Conservation (phyloP, 1,140 invertebrate genomes). For the Ceratosolen fusciceps region DNA sequence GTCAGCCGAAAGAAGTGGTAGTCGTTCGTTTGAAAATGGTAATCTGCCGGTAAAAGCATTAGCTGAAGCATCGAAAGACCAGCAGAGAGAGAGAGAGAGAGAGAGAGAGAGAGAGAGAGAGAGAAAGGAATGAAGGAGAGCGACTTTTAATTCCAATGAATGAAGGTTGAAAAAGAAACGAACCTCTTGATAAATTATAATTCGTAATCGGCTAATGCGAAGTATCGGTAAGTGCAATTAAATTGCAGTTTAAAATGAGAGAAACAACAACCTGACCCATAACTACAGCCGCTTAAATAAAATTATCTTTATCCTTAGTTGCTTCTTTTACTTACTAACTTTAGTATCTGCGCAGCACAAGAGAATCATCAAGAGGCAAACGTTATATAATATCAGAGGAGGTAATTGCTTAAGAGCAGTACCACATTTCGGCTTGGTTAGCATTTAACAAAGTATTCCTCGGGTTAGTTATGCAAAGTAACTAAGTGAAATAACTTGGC, state of each 20-base stretch:
- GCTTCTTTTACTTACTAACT: background rate
- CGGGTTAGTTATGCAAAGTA: background rate
- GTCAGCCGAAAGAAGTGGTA: too few species aligned
- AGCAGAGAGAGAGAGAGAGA: too few species aligned
- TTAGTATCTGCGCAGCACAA: background rate
- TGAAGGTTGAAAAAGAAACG: too few species aligned
- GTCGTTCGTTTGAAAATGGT: too few species aligned
- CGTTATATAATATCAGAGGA: background rate
- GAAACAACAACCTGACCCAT: background rate
- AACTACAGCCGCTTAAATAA: background rate
- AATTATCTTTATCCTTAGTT: background rate
- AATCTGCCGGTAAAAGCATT: too few species aligned
- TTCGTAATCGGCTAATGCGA: too few species aligned
- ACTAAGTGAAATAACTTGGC: background rate
- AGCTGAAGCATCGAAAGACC: too few species aligned
- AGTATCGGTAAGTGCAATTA: too few species aligned
- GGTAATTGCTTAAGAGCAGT: background rate
- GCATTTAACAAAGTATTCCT: background rate
- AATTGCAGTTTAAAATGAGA: background rate
- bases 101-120: too few species aligned
- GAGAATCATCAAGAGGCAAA: background rate
- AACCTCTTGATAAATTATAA: too few species aligned
- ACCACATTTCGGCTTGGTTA: background rate
- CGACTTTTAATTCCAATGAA: too few species aligned
- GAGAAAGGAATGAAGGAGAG: too few species aligned